These are phyloP conservation scores for Elaphurus davidianus DNA, from an alignment of 2,113 vertebrate species.

Conservation along the genomic window DNA sequence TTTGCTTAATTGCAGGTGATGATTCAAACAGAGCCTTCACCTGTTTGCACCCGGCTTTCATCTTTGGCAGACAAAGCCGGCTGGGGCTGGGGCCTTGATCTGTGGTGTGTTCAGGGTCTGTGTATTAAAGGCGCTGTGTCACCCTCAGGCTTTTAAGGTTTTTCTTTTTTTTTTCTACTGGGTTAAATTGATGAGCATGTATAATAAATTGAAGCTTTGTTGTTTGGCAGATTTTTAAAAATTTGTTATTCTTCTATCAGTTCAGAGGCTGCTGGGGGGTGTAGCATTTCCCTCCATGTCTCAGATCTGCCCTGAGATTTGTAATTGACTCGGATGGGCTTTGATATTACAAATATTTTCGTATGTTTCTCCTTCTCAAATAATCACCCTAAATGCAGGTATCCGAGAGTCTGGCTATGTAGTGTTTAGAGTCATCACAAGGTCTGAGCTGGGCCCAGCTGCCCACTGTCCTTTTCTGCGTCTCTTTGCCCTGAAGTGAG, in stretches of 20 bases:
- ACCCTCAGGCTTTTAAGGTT: conserved; percentile 82
- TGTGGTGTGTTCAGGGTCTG: conserved; percentile 78
- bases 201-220: conserved; percentile 85
- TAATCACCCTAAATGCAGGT: not conserved
- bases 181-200: conserved; percentile 84
- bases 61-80: conserved; percentile 85
- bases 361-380: not conserved
- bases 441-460: fast-evolving
- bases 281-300: not conserved
- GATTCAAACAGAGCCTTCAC: conserved; percentile 84
- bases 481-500: fast-evolving
- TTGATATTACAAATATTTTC: not conserved
- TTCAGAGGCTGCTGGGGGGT: conserved; percentile 38
- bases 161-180: conserved; percentile 61
- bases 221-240: conserved; percentile 79
- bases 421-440: not conserved
- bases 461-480: fast-evolving
- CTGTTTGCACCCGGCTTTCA: conserved; percentile 83
- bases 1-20: conserved; percentile 87
- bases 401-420: not conserved
- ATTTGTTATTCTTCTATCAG: conserved; percentile 79
- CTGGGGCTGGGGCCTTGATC: conserved; percentile 84
- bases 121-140: conserved; percentile 83
- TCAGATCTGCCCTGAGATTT: conserved; percentile 45
- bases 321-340: conserved; percentile 16